These are phyloP conservation scores for Drosophila subpulchrella DNA, from an alignment of 1,140 invertebrate species.

Conservation along the genomic window DNA sequence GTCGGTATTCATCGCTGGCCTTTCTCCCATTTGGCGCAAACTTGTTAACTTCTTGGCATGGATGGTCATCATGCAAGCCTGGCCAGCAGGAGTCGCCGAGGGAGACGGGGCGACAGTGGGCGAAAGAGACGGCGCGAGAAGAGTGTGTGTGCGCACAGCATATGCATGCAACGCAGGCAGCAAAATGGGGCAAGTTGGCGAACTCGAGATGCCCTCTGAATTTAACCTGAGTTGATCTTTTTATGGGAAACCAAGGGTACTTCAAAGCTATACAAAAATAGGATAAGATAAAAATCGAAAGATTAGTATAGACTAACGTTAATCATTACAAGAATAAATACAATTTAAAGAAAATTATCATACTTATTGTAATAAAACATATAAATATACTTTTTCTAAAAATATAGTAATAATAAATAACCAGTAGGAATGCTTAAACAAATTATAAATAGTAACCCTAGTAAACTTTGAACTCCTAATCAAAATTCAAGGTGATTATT, in stretches of 20 bases:
- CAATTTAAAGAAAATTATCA: too few species aligned
- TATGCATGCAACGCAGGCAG: slow-evolving; percentile 59
- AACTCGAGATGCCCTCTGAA: slow-evolving; percentile 14
- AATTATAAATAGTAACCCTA: too few species aligned
- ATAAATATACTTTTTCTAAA: too few species aligned
- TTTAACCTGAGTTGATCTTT: neutral
- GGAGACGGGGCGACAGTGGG: slow-evolving; percentile 19
- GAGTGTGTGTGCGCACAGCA: slow-evolving; percentile 32
- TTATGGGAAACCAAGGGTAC: neutral
- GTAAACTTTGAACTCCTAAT: too few species aligned
- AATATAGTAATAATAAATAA: too few species aligned
- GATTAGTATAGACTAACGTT: too few species aligned
- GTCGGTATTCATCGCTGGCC: slow-evolving; percentile 58
- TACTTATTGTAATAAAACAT: too few species aligned
- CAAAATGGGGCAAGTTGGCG: slow-evolving; percentile 12
- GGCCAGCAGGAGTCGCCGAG: slow-evolving; percentile 39
- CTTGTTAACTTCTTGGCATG: slow-evolving; percentile 81
- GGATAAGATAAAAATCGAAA: too few species aligned
- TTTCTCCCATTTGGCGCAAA: slow-evolving; percentile 81
- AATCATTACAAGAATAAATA: too few species aligned
- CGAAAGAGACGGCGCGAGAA: slow-evolving; percentile 1
- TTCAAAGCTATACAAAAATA: too few species aligned
- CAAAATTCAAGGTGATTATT: too few species aligned
- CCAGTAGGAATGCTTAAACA: too few species aligned
- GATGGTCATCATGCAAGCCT: slow-evolving; percentile 76